Conservation (phyloP, 2,113 vertebrate genomes). For the Perognathus longimembris region DNA sequence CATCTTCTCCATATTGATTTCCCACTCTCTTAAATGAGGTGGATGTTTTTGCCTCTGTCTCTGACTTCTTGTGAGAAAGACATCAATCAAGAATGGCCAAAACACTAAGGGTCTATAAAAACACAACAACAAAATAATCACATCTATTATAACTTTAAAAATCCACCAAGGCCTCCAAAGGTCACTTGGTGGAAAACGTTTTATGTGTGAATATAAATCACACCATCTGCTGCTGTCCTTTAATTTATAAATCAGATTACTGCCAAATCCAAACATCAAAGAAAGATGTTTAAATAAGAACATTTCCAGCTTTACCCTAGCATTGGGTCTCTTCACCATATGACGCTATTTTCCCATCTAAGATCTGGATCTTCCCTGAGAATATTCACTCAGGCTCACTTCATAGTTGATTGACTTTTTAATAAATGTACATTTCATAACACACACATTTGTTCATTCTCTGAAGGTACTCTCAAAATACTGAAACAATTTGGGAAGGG, state of each 20-base stretch:
- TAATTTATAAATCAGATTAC: conserved; percentile 62
- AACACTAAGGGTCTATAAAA: conserved; percentile 29
- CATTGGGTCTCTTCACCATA: not conserved
- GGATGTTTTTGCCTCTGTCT: not conserved
- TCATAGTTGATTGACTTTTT: not conserved
- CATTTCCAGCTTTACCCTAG: not conserved
- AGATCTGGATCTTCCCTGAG: not conserved
- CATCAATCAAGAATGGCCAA: conserved; percentile 42
- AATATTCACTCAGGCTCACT: not conserved
- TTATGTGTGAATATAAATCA: conserved; percentile 61
- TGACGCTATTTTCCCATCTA: conserved; percentile 28
- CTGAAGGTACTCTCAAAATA: conserved; percentile 1
- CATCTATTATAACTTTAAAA: conserved; percentile 57
- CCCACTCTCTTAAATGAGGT: not conserved
- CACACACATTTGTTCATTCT: no score
- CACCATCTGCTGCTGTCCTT: conserved; percentile 54
- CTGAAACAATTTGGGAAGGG: not conserved
- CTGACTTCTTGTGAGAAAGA: not conserved
- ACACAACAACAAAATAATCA: conserved; percentile 55
- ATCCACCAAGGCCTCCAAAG: conserved; percentile 29
- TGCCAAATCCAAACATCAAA: conserved; percentile 50
- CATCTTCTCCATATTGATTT: not conserved
- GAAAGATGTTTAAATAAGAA: conserved; percentile 10
- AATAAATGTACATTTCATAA: not conserved
- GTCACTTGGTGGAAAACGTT: conserved; percentile 58